Base-by-base conservation (phyloP, 1,140 invertebrate genomes). In the Coelopa frigida region DNA sequence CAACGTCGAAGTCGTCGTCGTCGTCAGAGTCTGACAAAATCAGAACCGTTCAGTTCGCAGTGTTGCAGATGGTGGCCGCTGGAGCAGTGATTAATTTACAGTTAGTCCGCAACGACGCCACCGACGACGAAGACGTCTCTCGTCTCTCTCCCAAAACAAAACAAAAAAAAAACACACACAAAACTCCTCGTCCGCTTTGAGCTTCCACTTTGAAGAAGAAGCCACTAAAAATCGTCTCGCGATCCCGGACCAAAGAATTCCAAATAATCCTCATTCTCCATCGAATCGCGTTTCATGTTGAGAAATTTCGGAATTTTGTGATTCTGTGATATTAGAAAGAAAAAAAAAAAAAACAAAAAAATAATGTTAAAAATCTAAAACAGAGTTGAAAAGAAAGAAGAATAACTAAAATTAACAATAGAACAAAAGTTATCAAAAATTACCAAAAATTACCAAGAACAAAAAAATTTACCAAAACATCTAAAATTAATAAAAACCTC, bases 81-180 rank as follows among this genome's bases (percentile, higher is more conserved):
- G 50, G 49, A 45, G 44, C 49, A 46, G 58, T 65, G 62, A 66
- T 66, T 66, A 66, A 58, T 56, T 66, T 62, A 65, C 59, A 51
- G 59, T 59, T 60, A 66, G 62, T 66, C 59, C 62, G 55, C 50
- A 62, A 65, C 58, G 62, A 65, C 53, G 58, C 59, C 59, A 23
- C 46, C 18, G 46, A 41, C 31, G 46, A 41, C 49, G 29, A 38
- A 42, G 36, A 32, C 22, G 26, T 20, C 40, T n/a, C 37, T 48
- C 42, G 44, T 15, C 36, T 38, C 26, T 27, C 20, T 24, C 32
- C 21, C 21, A 39, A 26, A 10, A 36, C n/a, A 44, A 20, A 44
- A 44, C 42, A 41, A 15, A 42, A 15, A 37, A 29, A 54, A 58
- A 58, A 55, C 49, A 20, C 49, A 35, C 18, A 40, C 18, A 23